Conservation (phyloP, 2,797 vertebrate species). For the Astyanax mexicanus region DNA sequence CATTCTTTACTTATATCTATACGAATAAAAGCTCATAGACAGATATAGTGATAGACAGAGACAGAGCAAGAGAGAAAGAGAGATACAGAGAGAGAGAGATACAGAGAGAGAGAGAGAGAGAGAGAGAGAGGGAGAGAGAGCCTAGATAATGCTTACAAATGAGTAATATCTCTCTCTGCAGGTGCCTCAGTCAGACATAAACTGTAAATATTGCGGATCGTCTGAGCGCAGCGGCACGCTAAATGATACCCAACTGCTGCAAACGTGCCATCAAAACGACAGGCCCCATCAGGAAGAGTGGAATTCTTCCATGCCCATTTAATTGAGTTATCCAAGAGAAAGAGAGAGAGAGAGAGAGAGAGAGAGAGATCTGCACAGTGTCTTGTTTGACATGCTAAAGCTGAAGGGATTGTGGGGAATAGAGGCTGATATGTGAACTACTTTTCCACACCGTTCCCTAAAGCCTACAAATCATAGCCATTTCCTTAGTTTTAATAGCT, state of each 20-base stretch:
- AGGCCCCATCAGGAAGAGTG: conserved; percentile 50
- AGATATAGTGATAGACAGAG: conserved; percentile 68
- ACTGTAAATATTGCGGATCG: conserved; percentile 80
- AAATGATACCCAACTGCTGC: conserved; percentile 78
- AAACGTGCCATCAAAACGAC: conserved; percentile 66
- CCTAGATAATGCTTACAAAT: conserved; percentile 82
- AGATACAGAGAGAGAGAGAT: too few relatives aligned
- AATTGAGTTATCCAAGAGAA: conserved; percentile 64
- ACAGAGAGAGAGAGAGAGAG: too few relatives aligned
- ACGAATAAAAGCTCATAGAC: conserved; percentile 83
- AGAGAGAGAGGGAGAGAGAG: too few relatives aligned
- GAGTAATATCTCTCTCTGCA: conserved; percentile 83
- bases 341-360: conserved; percentile 43
- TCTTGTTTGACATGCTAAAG: conserved; percentile 35
- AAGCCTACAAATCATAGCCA: conserved; percentile 21
- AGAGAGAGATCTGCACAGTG: conserved; percentile 41
- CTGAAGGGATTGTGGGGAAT: conserved; percentile 34
- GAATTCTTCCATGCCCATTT: conserved; percentile 57
- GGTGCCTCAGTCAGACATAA: conserved; percentile 78
- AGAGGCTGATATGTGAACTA: conserved; percentile 35
- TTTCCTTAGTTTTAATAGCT: conserved; percentile 9
- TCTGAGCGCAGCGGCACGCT: conserved; percentile 70
- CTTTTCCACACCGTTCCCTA: conserved; percentile 30
- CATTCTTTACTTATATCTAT: conserved; percentile 28
- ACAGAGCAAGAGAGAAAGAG: conserved; percentile 44